Base-by-base conservation (phyloP, 2,797 vertebrate species). In the Zenarchopterus dispar region DNA sequence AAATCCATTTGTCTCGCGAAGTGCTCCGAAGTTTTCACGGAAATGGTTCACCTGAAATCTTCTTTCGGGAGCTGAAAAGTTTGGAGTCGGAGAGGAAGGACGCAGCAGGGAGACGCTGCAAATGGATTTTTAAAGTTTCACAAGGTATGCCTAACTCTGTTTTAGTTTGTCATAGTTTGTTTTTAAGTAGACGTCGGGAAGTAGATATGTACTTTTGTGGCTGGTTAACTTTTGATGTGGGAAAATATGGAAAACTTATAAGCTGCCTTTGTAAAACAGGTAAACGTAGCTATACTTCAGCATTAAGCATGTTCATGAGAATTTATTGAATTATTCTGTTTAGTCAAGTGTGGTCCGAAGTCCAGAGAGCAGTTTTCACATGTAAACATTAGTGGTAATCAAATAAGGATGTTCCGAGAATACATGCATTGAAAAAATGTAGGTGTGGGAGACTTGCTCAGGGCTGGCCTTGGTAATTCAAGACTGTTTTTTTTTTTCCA, bases 1-100 rank as follows among this genome's bases (percentile, higher is more conserved):
- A 50, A 16, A 70, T 13, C 23, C 54, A 1, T 72, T 46, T 46
- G 56, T 54, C 80, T 73, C 60, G 73, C 56, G 55, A 70, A 70
- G 54, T 33, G 69, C n/a, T 53, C 48, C 4, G 31, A 53, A 24
- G 45, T 60, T 55, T 76, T 80, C 67, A 73, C 84, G 89, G 91
- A 92, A 88, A 93, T 92, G 89, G 2, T 87, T 87, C 80, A 93
- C 90, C 92, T 93, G 89, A 87, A 88, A 70, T 89, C 88, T 84
- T 56, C 62, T 52, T 39, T 17, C 71, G 70, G 81, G 79, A 73
- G 52, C 64, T 87, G 70, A 86, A 79, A 84, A 73, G 82, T 86
- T 85, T 85, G 81, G 77, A 77, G 59, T 45, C 48, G 69, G 62
- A 41, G 71, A 75, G 28, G 56, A 65, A 75, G 48, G 56, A 60